Percentiles rank a stretch among this genome's conserved stretches.
Conservation (phyloP, 1,140 invertebrate species). For the Drosophila nebulosa region DNA sequence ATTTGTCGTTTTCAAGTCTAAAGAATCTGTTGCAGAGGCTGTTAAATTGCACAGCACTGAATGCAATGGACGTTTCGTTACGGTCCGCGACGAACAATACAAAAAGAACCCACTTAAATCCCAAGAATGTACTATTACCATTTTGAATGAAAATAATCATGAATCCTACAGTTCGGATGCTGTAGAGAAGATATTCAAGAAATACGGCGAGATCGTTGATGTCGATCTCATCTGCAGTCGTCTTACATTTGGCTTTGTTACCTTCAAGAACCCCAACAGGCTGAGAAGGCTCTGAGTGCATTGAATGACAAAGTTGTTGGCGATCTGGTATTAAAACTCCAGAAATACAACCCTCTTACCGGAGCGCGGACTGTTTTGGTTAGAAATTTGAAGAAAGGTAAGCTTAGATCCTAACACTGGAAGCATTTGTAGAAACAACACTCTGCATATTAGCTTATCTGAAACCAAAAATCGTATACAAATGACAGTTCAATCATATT, state of each 20-base stretch:
- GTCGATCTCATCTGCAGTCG: constrained; percentile 49
- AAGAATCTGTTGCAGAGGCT: constrained; percentile 13
- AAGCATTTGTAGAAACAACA: no score
- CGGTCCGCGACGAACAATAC: constrained; percentile 13
- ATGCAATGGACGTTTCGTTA: constrained; percentile 48
- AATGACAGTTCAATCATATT: no score
- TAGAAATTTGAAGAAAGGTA: constrained; percentile 37
- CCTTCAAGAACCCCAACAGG: constrained; percentile 27
- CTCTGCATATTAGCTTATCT: no score
- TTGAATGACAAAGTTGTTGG: constrained; percentile 48
- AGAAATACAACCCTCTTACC: constrained; percentile 6
- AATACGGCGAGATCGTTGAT: constrained; percentile 42
- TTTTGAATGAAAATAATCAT: constrained; percentile 38
- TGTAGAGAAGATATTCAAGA: constrained; percentile 56
- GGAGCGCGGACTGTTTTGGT: constrained; percentile 26
- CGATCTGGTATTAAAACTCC: constrained; percentile 46
- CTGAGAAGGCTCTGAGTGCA: constrained; percentile 40
- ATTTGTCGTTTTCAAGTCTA: constrained; percentile 38
- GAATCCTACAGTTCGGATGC: constrained; percentile 23
- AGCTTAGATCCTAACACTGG: constrained; percentile 1
- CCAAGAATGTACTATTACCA: constrained; percentile 26
- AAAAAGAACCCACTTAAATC: background rate
- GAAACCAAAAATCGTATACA: no score
- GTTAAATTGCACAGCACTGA: constrained; percentile 49
- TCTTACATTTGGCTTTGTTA: constrained; percentile 50